Base-by-base conservation (phyloP, 2,797 vertebrate species). In the Acipenser ruthenus region DNA sequence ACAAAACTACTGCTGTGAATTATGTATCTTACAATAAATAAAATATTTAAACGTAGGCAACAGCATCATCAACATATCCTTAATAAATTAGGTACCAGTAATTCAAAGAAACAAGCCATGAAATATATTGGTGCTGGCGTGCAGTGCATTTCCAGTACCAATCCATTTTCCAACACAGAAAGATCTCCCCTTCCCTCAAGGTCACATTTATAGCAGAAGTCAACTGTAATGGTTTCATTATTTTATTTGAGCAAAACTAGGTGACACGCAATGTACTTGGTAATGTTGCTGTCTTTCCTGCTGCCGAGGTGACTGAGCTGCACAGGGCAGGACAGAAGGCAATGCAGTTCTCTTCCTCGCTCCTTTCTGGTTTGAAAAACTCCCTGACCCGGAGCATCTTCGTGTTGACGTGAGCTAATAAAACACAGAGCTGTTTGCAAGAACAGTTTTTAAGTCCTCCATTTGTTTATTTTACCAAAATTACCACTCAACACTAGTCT, bases 321-420 rank as follows among this genome's bases (percentile, higher is more conserved):
- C 75, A 47, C 13, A 0, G 67, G 2, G 73, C 47, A 61, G 80
- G 74, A 79, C 76, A 64, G 77, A 74, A 73, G 83, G 82, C 84
- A 86, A 82, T 82, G 77, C 81, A 83, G 79, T 85, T 86, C 82
- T 84, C 80, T 77, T 69, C 70, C 59, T 74, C 74, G 70, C 78
- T 82, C 73, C 76, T 74, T 10, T 11, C 64, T 71, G 77, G 81
- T 81, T 77, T 71, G 79, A 73, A 71, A 71, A 75, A 69, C 75
- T 68, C 70, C 78, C 74, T 64, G 12, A 79, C 79, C 79, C 77
- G 6, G 13, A 58, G 55, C 12, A 11, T n/a, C 6, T 11, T 13
- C 12, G 55, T 13, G 11, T 7, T 58, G 7, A 58, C 55, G 13
- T n/a, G 10, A n/a, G 12, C 55, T 11, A 12, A 10, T 10, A n/a